Evolutionary conservation across 1,140 invertebrate species (phyloP), one percentile per base, ranked within the genome.

Genomic region (Tribolium madens): DNA sequence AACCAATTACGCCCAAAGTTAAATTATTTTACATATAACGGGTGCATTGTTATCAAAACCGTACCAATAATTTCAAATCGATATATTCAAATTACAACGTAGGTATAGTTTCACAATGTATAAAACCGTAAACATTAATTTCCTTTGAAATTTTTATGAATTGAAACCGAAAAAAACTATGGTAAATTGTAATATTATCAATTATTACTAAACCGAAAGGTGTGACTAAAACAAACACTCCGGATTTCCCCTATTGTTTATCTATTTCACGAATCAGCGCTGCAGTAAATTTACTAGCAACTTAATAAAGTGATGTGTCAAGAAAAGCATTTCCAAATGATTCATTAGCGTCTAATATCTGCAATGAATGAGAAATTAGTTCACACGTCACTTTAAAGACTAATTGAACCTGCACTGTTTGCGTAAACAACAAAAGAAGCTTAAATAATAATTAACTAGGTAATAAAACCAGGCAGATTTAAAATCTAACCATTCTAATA

Each of bases 201-300:
- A 52, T 52, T 52, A 52, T 52, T 52, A 9, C 17, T 52, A 52
- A 13, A 52, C 50, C 50, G 50, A 15, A 26, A 21, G 53, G 53
- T 60, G 53, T 60, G 53, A 60, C 53, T 60, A 60, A 60, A 60
- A 60, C 53, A 60, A 60, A 60, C 18, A 60, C 18, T 21, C 18
- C 53, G 53, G 53, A 60, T 21, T 60, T 60, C 53, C 53, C 53
- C 53, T 60, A 14, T 60, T 60, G 18, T 60, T 52, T 60, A 60
- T 60, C 53, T 60, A 26, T 60, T 60, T 60, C 26, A 60, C 15
- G 53, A 60, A 26, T 13, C 12, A 52, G 50, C 17, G 14, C 50
- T 52, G 50, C 50, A 52, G 50, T 17, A 13, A 52, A 9, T 52
- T 12, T 13, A 15, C 50, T 52, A 9, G 53, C 53, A 7, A 26